Percentiles rank a stretch among this genome's conserved stretches.
Evolutionary conservation across 1,140 invertebrate species (phyloP).

Genomic region (Drosophila mojavensis): DNA sequence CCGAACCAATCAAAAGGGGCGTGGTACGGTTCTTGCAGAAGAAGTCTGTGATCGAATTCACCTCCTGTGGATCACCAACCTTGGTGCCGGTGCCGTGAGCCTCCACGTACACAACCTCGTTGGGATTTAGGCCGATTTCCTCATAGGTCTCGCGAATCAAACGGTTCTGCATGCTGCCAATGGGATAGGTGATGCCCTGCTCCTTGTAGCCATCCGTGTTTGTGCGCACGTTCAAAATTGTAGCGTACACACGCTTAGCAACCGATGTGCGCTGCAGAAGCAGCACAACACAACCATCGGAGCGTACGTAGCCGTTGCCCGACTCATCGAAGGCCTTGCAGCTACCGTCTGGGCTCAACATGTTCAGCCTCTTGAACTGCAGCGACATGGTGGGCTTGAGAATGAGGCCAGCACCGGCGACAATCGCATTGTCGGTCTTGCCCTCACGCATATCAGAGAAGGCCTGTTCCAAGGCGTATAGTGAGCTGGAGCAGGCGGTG

Average conservation of each 20-base stretch:
- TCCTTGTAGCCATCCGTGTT: conserved; percentile 96
- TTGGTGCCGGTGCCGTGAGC: conserved; percentile 98
- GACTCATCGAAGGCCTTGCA: conserved; percentile 97
- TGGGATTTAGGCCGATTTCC: conserved; percentile 92
- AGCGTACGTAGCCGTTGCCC: conserved; percentile 96
- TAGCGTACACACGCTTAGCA: conserved; percentile 93
- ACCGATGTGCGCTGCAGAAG: conserved; percentile 91
- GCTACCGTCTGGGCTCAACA: conserved; percentile 94
- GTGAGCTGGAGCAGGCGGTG: conserved; percentile 97
- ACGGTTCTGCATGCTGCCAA: conserved; percentile 92
- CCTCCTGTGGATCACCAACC: conserved; percentile 97
- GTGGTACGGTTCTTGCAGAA: conserved; percentile 93
- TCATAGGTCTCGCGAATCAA: conserved; percentile 94
- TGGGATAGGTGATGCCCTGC: conserved; percentile 96
- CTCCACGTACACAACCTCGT: conserved; percentile 94
- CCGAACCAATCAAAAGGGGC: conserved; percentile 95
- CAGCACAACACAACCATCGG: conserved; percentile 93
- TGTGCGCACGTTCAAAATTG: conserved; percentile 92
- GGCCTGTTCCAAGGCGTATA: conserved; percentile 95
- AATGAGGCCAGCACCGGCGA: conserved; percentile 93
- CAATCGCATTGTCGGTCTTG: conserved; percentile 96
- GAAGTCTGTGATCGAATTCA: conserved; percentile 95
- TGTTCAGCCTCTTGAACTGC: conserved; percentile 96
- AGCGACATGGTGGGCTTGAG: conserved; percentile 94
- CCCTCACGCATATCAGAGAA: conserved; percentile 91